Evolutionary conservation across 2,888 invertebrate species (phyloP), one percentile per base, ranked within the genome.

Genomic region (Mimachlamys varia): DNA sequence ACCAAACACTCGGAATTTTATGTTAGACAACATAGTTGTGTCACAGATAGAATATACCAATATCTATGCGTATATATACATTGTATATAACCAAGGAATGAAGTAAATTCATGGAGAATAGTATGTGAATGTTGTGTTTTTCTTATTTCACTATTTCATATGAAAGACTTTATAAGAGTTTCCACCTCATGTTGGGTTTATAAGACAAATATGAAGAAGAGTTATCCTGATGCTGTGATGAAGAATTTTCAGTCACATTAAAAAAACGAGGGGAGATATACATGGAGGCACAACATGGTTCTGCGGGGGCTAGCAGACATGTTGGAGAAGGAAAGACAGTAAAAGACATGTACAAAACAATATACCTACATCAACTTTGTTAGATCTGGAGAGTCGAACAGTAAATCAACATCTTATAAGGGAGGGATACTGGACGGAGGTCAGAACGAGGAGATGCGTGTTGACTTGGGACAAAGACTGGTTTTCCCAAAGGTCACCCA

Each of bases 351-450:
- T 2, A 10, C 12, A 15, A 53, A 53, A 53, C 5, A 53, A 53
- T 1, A 15, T 12, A 7, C 53, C 19, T 53, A 53, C 3, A 53
- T 53, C 3, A 53, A 17, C 19, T 53, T 53, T 10, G 53, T 19
- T 12, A 50, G 50, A 50, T 50, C 50, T 15, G 7, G 50, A 53
- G 12, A 53, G 53, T 13, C 12, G 53, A 7, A n/a, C n/a, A n/a
- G n/a, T 15, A 53, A 53, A 15, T 44, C 38, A 27, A 27, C 55
- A 88, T 12, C n/a, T 10, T 13, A 38, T 15, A 50, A 87, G 49
- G 37, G 88, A 76, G 62, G 88, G 76, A 62, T 90, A 3, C 50
- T 90, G 58, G 90, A 89, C 17, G 76, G 87, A 33, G 87, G 89
- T 22, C 87, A 88, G 17, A 87, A 87, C 15, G 53, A 53, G 87